Evolutionary conservation across 2,797 vertebrate genomes (phyloP), one percentile per base, ranked within the genome.

Genomic region (Smutsia temminckii): DNA sequence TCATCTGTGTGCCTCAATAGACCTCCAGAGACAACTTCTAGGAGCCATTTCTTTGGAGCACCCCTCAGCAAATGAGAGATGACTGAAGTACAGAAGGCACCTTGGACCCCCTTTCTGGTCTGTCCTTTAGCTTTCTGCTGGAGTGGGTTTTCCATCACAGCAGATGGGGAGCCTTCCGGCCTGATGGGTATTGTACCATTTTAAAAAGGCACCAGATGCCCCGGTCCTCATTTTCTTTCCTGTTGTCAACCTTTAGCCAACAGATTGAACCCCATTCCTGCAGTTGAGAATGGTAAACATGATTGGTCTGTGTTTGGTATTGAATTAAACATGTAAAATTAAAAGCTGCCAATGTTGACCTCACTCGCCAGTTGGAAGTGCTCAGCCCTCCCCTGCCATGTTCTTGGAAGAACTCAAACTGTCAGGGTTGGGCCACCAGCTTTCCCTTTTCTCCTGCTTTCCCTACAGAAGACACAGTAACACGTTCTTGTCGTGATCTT

Each of bases 271-370:
- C 77, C 27, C 21, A 1, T 81, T 77, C 66, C 71, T 89, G 16
- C 59, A 57, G 14, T 42, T 86, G 64, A 91, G 34, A 55, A 34
- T 77, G n/a, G 55, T 34, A 83, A 59, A 53, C 20, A 2, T 71
- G 17, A 83, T 91, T 95, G 29, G 37, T 91, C 91, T 92, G 57
- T 91, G 53, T 86, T 94, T 95, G 72, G 29, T 55, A 61, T n/a
- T 71, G 18, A 95, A 86, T 81, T 83, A 85, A 96, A 92, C 40
- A 42, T 32, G n/a, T 89, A 61, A 79, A 84, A 86, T 91, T 93
- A 86, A 85, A 92, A 93, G 40, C 74, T 85, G 46, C 29, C 75
- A 42, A 29, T 90, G 9, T 79, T 72, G 53, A 5, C 75, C 16
- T 91, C 46, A 85, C 29, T 85, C 53, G 53, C 8, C 12, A 46